Percentiles rank a stretch among this genome's conserved stretches.
Conservation (phyloP, 2,113 vertebrate species). For the Tor tambroides region DNA sequence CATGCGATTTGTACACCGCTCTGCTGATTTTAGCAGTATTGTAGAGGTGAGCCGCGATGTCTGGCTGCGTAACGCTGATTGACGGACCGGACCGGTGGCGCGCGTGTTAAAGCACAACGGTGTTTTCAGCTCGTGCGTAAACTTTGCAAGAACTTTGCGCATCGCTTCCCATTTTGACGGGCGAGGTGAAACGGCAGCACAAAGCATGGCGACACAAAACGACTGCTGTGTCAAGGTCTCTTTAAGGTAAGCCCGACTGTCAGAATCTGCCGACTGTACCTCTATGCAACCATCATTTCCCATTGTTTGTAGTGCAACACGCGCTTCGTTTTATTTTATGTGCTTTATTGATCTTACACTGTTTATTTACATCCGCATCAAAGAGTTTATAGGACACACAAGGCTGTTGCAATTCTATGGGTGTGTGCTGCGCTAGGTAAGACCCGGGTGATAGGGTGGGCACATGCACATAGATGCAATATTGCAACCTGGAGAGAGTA, state of each 20-base stretch:
- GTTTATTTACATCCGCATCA: background rate
- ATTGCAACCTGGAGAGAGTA: background rate
- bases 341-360: background rate
- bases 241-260: conserved; percentile 73
- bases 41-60: conserved; percentile 58
- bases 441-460: conserved; percentile 36
- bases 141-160: conserved; percentile 25
- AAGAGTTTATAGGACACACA: background rate
- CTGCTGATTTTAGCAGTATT: background rate
- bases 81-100: conserved; percentile 63
- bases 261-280: conserved; percentile 56
- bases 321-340: background rate
- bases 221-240: conserved; percentile 82
- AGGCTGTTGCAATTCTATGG: conserved; percentile 50
- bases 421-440: conserved; percentile 62
- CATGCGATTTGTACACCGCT: background rate
- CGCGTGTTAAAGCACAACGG: conserved; percentile 39
- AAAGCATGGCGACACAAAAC: conserved; percentile 73
- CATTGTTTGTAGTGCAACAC: background rate
- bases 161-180: conserved; percentile 31
- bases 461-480: conserved; percentile 44
- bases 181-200: conserved; percentile 41
- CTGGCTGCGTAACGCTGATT: conserved; percentile 65
- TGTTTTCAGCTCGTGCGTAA: conserved; percentile 23
- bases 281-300: conserved; percentile 29